phyloP scores from a whole-genome alignment of 1,140 invertebrate species.

The Drosophila simulans region DNA sequence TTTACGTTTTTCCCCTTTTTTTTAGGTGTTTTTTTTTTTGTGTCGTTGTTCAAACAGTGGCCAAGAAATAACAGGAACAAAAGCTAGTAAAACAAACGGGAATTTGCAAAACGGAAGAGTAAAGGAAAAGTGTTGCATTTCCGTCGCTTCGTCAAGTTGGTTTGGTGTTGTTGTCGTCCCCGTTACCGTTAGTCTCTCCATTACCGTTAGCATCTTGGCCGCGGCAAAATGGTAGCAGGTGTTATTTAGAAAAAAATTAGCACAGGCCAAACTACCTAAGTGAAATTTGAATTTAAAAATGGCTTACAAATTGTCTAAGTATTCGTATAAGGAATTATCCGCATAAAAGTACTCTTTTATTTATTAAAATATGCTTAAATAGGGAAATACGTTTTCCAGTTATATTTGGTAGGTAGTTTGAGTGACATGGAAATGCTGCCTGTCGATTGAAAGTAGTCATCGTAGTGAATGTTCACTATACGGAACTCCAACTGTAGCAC shows the following conservation, averaged over 20 bases:
- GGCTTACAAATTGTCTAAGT: neutral
- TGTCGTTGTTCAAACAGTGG: conserved; percentile 56
- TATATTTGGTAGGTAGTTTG: too few relatives aligned
- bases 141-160: conserved; percentile 33
- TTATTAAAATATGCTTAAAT: too few relatives aligned
- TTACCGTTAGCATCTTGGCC: conserved; percentile 47
- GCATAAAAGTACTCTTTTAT: too few relatives aligned
- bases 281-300: neutral
- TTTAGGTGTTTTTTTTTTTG: conserved; percentile 30
- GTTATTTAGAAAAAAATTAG: conserved; percentile 41
- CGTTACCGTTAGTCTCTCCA: conserved; percentile 32
- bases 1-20: conserved; percentile 18
- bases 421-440: too few relatives aligned
- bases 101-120: conserved; percentile 62
- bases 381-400: too few relatives aligned
- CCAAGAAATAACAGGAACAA: conserved; percentile 50
- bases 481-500: too few relatives aligned
- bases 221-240: conserved; percentile 53
- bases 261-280: conserved; percentile 5
- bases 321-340: too few relatives aligned
- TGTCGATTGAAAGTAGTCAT: neutral
- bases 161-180: conserved; percentile 10
- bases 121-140: conserved; percentile 80
- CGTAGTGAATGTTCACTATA: neutral
- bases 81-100: conserved; percentile 43